Evolutionary conservation across 1,140 invertebrate species (phyloP).

Genomic region (Leptonema lineaticorne): DNA sequence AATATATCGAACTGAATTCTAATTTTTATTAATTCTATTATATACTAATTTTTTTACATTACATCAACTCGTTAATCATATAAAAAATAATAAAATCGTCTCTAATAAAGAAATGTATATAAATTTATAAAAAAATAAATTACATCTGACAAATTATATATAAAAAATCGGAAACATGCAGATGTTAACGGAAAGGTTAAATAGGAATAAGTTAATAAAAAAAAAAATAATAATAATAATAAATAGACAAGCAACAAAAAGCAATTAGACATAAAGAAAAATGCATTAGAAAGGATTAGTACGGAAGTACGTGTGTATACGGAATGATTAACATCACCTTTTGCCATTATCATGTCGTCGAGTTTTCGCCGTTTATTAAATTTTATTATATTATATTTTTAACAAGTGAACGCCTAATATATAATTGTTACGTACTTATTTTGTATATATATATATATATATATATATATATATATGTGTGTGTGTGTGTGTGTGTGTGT

Average conservation of each 20-base stretch:
- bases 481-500: not conserved
- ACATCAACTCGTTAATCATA: too few species aligned
- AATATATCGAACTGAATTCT: too few species aligned
- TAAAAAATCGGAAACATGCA: too few species aligned
- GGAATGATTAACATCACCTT: conserved; percentile 1
- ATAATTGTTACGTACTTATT: not conserved
- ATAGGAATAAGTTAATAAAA: too few species aligned
- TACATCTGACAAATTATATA: too few species aligned
- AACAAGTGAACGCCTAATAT: not conserved
- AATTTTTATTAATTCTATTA: too few species aligned
- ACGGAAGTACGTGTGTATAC: not conserved
- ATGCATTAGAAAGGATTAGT: not conserved
- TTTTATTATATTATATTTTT: not conserved
- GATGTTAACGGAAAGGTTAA: too few species aligned
- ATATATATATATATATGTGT: not conserved
- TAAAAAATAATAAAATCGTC: too few species aligned
- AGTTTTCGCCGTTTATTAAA: not conserved
- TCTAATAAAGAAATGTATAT: too few species aligned
- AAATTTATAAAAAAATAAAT: too few species aligned
- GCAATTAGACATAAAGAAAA: not conserved
- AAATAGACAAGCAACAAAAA: not conserved
- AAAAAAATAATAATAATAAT: not conserved
- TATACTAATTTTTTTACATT: too few species aligned
- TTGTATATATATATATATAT: not conserved
- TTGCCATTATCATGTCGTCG: not conserved